These are phyloP conservation scores for Pituophis catenifer DNA, from an alignment of 2,113 vertebrate species.

Conservation along the genomic window DNA sequence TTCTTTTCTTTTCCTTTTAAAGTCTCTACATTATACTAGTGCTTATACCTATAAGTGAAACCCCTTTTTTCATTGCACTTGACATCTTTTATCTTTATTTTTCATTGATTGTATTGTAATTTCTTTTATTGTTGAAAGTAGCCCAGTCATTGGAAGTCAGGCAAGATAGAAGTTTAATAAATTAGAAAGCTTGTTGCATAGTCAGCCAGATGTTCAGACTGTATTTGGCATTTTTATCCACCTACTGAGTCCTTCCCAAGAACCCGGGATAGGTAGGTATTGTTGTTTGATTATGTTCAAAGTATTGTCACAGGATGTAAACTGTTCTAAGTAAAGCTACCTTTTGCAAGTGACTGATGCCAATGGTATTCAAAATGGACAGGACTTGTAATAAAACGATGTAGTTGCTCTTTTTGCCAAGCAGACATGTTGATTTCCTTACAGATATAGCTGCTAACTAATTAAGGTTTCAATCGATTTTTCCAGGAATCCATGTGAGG, in stretches of 20 bases:
- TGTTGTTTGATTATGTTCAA: too few relatives aligned
- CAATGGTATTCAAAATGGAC: background rate
- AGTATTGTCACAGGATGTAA: too few relatives aligned
- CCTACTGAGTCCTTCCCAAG: too few relatives aligned
- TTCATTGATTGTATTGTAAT: background rate
- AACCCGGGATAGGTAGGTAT: too few relatives aligned
- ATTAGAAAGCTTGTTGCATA: background rate
- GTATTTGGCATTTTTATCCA: too few relatives aligned
- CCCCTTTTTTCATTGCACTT: background rate
- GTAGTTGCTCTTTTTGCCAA: background rate
- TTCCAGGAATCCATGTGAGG: background rate
- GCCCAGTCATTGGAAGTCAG: background rate
- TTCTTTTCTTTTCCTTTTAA: background rate
- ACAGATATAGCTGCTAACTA: background rate
- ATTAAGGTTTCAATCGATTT: background rate
- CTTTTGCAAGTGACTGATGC: too few relatives aligned
- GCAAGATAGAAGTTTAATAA: background rate
- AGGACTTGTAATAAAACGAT: background rate
- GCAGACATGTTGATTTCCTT: background rate
- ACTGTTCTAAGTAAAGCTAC: too few relatives aligned
- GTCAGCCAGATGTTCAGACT: too few relatives aligned
- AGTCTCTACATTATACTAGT: background rate
- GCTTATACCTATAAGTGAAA: background rate
- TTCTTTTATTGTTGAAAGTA: background rate
- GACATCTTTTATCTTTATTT: background rate